These are phyloP conservation scores for Alauda arvensis DNA, from an alignment of 2,797 vertebrate species.

Conservation along the genomic window DNA sequence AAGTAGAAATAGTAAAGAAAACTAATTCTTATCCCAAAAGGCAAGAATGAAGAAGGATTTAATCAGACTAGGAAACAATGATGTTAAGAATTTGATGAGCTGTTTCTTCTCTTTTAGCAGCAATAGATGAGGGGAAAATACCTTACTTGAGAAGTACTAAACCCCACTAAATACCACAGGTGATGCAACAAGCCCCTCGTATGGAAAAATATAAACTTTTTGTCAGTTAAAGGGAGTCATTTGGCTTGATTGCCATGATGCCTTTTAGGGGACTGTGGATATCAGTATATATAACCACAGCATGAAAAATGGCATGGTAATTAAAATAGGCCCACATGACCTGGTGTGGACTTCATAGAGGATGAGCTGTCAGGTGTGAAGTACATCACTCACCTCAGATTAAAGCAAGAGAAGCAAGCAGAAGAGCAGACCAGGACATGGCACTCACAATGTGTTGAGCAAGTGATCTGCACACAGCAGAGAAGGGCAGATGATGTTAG, in stretches of 20 bases:
- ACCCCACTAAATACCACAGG: background rate
- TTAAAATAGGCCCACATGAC: background rate
- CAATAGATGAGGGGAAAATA: background rate
- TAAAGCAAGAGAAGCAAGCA: background rate
- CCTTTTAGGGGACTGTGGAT: background rate
- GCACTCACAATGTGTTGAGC: background rate
- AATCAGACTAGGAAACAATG: background rate
- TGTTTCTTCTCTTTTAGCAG: background rate
- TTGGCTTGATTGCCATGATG: background rate
- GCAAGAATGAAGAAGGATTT: background rate
- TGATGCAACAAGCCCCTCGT: background rate
- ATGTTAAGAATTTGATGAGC: background rate
- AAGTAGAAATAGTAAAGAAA: background rate
- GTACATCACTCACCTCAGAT: background rate
- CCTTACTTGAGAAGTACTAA: background rate
- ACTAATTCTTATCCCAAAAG: background rate
- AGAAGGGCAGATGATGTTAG: background rate
- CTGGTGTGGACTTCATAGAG: background rate
- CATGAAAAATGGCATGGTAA: background rate
- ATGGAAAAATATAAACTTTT: background rate
- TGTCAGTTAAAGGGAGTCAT: background rate
- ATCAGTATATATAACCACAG: background rate
- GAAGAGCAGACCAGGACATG: background rate
- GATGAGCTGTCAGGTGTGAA: background rate
- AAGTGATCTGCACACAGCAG: background rate